phyloP scores from a whole-genome alignment of 2,113 vertebrate species.

The Sebastes schlegelii region DNA sequence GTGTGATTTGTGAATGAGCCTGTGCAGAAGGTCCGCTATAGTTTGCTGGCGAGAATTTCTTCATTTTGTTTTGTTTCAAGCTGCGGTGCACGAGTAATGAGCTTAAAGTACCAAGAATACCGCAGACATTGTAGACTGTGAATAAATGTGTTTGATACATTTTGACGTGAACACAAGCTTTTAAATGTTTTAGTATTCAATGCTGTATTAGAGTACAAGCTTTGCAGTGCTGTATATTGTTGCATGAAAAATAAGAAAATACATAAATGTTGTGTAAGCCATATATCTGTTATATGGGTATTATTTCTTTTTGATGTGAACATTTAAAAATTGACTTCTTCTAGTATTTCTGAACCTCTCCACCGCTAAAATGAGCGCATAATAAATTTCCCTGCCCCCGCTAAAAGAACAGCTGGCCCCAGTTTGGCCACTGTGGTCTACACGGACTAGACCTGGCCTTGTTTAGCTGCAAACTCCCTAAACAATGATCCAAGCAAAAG shows the following conservation, averaged over 20 bases:
- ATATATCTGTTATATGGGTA: not conserved
- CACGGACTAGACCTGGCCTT: no score
- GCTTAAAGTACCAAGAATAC: not conserved
- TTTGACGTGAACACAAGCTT: not conserved
- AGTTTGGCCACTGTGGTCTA: no score
- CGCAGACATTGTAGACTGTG: not conserved
- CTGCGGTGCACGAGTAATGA: not conserved
- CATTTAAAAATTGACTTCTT: not conserved
- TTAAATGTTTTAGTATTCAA: not conserved
- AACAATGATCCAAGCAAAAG: not conserved
- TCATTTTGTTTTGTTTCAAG: not conserved
- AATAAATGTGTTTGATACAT: not conserved
- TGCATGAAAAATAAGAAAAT: not conserved
- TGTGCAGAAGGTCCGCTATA: not conserved
- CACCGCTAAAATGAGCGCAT: not conserved
- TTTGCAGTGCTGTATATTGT: not conserved
- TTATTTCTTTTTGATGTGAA: not conserved
- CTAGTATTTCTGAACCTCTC: not conserved
- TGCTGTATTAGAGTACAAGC: not conserved
- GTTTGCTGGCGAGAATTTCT: not conserved
- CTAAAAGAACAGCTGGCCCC: not conserved
- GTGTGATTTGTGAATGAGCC: not conserved
- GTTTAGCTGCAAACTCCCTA: not conserved
- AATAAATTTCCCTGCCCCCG: not conserved
- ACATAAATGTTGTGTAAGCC: not conserved